These are phyloP conservation scores for Atractosteus spatula DNA, from an alignment of 2,113 vertebrate species.

Conservation along the genomic window DNA sequence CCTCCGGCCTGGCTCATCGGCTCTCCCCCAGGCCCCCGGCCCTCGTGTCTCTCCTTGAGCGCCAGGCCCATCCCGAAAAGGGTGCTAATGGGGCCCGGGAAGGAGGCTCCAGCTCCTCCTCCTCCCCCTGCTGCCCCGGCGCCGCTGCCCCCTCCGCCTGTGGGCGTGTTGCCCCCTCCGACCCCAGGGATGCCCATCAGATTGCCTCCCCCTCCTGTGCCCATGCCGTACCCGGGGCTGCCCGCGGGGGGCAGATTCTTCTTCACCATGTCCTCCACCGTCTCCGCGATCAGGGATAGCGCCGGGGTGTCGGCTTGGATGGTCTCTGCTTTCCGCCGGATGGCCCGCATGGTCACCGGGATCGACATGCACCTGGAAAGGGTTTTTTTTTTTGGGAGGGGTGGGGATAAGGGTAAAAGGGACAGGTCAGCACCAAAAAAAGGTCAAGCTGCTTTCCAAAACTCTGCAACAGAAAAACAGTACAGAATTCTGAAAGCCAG, in stretches of 20 bases:
- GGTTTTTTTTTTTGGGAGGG: neutral
- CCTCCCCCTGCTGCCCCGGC: slow-evolving; percentile 29
- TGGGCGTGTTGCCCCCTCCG: slow-evolving; percentile 83
- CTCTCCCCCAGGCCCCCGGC: slow-evolving; percentile 52
- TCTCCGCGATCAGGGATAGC: slow-evolving; percentile 93
- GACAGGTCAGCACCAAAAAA: no score
- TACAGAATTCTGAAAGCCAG: no score
- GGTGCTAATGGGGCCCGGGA: slow-evolving; percentile 76
- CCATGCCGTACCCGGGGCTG: slow-evolving; percentile 93
- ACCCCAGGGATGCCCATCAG: slow-evolving; percentile 75
- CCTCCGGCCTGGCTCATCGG: slow-evolving; percentile 46
- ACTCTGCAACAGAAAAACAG: no score
- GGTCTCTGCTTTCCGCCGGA: slow-evolving; percentile 95
- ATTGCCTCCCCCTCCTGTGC: slow-evolving; percentile 66
- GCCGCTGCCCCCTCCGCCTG: slow-evolving; percentile 68
- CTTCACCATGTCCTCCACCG: slow-evolving; percentile 97
- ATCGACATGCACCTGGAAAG: slow-evolving; percentile 92
- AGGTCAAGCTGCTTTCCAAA: no score
- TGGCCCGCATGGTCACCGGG: slow-evolving; percentile 96
- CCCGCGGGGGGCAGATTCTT: slow-evolving; percentile 91
- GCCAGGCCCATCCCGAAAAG: slow-evolving; percentile 83
- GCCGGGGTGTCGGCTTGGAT: slow-evolving; percentile 97
- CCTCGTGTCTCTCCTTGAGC: slow-evolving; percentile 54
- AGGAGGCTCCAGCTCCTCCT: slow-evolving; percentile 32
- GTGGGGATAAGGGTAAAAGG: no score